Base-by-base conservation (phyloP, 2,888 invertebrate species). In the Lithophane semibrunnea region DNA sequence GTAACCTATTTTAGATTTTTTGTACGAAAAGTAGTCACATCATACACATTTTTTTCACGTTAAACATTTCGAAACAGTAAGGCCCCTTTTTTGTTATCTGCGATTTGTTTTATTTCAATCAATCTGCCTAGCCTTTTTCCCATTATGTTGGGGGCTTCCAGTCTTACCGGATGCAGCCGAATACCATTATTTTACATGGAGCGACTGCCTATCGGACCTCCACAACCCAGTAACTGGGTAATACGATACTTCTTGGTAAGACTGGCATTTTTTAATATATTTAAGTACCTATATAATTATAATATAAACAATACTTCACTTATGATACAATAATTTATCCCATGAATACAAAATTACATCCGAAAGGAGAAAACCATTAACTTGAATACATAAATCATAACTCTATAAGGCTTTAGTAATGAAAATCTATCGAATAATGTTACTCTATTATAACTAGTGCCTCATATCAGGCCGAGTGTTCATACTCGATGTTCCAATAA, bases 401-500 rank as follows among this genome's bases (percentile, higher is more conserved):
- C 74, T 83, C 73, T 77, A 82, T 85, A 85, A 86, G 88, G 85
- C 86, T 88, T 89, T 79, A 82, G 82, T 92, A 90, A 86, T 86
- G 88, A 89, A 87, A 88, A 83, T 90, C 89, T 91, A 92, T 92
- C 88, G 89, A 91, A 93, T 93, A 92, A 94, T 93, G 91, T 90
- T 88, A 89, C 88, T 90, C 90, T 87, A 94, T 94, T 94, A 94
- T 94, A 93, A 94, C 91, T 94, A 94, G 93, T 94, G 93, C 91
- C 91, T 93, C 94, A 94, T 95, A 95, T 95, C 93, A 92, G 92
- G 91, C 88, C 87, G 92, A 94, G 94, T 94, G 93, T 94, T 94
- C 93, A 94, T 94, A 95, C 93, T 95, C 93, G 93, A 95, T 96
- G 95, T 94, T 95, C 94, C 95, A 96, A 96, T 96, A 96, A 96